Conservation (phyloP, 2,113 vertebrate genomes). For the Bos taurus region DNA sequence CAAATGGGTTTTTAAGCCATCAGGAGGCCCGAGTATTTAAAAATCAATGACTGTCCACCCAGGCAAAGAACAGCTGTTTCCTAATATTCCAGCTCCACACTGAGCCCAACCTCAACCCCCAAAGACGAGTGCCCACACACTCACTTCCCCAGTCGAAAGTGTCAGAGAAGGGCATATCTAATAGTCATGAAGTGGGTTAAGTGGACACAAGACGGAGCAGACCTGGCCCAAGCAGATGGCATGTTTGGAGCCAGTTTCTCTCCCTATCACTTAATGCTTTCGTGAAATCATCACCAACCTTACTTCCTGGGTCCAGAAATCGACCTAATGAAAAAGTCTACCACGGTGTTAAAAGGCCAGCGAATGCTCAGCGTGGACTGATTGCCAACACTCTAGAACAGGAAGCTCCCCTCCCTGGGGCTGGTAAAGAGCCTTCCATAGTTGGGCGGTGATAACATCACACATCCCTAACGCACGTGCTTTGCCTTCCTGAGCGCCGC, state of each 20-base stretch:
- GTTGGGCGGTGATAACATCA: neutral
- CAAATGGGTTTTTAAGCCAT: slow-evolving; percentile 77
- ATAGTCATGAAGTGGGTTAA: neutral
- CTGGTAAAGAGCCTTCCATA: neutral
- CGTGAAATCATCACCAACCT: slow-evolving; percentile 34
- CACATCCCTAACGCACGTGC: neutral
- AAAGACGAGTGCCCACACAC: slow-evolving; percentile 9
- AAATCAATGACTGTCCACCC: slow-evolving; percentile 78
- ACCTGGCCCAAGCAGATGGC: neutral
- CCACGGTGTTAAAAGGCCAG: neutral
- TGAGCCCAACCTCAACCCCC: slow-evolving; percentile 16
- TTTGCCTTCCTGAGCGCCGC: neutral
- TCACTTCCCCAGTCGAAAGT: neutral
- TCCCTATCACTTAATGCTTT: neutral
- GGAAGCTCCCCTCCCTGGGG: neutral
- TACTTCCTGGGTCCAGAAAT: neutral
- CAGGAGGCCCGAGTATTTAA: slow-evolving; percentile 75
- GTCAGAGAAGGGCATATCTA: neutral
- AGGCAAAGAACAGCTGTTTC: slow-evolving; percentile 80
- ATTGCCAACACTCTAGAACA: neutral
- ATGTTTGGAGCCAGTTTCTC: neutral
- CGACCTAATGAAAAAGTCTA: neutral
- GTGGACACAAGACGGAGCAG: neutral
- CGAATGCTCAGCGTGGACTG: neutral
- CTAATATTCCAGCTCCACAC: slow-evolving; percentile 65